phyloP scores from a whole-genome alignment of 2,888 invertebrate species.

The Luffia ferchaultella region DNA sequence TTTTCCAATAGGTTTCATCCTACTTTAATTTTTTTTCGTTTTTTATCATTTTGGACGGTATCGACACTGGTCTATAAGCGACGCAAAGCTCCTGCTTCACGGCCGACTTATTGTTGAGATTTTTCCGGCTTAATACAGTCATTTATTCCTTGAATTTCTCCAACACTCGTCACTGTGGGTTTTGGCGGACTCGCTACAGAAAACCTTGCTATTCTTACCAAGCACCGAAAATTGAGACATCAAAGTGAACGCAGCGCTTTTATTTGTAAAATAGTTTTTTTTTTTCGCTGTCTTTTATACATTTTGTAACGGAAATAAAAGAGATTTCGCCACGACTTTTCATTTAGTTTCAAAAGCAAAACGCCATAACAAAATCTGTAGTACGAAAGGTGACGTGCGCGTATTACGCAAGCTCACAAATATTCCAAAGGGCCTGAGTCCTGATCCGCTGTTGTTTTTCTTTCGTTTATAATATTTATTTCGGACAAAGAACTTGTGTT shows the following conservation, averaged over 20 bases:
- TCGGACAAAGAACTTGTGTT: not conserved
- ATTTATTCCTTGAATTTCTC: no score
- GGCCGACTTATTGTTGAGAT: slow-evolving; percentile 31
- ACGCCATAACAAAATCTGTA: not conserved
- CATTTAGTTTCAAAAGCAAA: not conserved
- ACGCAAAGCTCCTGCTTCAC: no score
- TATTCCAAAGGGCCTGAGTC: not conserved
- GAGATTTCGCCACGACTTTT: not conserved
- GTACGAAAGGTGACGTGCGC: not conserved
- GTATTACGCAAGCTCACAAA: not conserved
- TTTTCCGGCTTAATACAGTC: slow-evolving; percentile 44
- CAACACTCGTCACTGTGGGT: no score
- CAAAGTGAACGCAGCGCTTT: not conserved
- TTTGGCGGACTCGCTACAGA: no score
- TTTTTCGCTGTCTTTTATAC: not conserved
- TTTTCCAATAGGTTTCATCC: no score
- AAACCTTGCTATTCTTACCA: no score
- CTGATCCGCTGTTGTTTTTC: not conserved
- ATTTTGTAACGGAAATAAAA: not conserved
- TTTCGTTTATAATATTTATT: not conserved
- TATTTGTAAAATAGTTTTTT: not conserved
- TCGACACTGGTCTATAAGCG: no score
- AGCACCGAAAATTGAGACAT: not conserved
- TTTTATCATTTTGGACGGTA: no score
- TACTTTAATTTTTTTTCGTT: no score